Evolutionary conservation across 1,140 invertebrate genomes (phyloP).

Genomic region (Calliphora vicina): DNA sequence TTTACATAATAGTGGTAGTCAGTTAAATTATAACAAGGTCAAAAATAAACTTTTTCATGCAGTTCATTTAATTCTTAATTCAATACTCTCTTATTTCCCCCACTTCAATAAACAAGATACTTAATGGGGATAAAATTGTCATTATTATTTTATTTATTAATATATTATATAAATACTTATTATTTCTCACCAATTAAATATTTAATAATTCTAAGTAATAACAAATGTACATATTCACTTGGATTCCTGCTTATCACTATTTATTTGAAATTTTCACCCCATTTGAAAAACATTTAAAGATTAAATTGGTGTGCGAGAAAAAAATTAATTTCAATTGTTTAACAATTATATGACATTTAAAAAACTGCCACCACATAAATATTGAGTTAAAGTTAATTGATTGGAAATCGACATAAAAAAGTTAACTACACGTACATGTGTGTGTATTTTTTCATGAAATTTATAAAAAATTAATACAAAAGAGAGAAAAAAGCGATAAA

Average conservation of each 20-base stretch:
- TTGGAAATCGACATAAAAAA: neutral
- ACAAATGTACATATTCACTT: too few relatives aligned
- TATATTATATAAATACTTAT: too few relatives aligned
- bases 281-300: neutral
- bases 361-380: neutral
- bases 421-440: neutral
- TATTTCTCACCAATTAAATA: too few relatives aligned
- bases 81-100: too few relatives aligned
- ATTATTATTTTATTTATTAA: too few relatives aligned
- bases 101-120: too few relatives aligned
- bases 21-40: too few relatives aligned
- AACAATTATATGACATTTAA: slow-evolving; percentile 1
- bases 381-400: neutral
- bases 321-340: neutral
- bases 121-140: too few relatives aligned
- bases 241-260: neutral
- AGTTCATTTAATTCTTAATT: too few relatives aligned
- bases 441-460: neutral
- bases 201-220: too few relatives aligned
- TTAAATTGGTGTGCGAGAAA: neutral
- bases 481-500: neutral
- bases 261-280: neutral
- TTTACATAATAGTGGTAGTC: too few relatives aligned
- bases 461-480: neutral
- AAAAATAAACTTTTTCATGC: too few relatives aligned